These are phyloP conservation scores for Mormyrus hasselquistii DNA, from an alignment of 2,797 vertebrate species.

Conservation along the genomic window DNA sequence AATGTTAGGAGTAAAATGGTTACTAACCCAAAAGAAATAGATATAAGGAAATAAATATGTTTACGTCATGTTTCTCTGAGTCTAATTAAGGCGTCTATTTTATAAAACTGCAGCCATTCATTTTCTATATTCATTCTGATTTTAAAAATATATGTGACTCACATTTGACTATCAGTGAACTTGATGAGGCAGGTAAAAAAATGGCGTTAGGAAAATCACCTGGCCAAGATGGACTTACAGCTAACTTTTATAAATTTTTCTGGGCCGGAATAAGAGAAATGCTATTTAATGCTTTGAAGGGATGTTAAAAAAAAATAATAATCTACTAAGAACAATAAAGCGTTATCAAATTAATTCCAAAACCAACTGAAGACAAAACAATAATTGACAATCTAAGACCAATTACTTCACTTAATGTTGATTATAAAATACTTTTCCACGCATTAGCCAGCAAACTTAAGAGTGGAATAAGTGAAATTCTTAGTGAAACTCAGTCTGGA, in stretches of 20 bases:
- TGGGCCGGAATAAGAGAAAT: background rate
- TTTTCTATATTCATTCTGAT: background rate
- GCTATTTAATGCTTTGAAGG: background rate
- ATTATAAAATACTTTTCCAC: too few species aligned
- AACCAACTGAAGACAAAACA: background rate
- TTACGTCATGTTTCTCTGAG: background rate
- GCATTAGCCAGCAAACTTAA: too few species aligned
- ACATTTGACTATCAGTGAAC: background rate
- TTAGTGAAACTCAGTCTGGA: too few species aligned
- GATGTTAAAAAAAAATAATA: background rate
- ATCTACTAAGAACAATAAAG: background rate
- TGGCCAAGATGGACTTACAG: background rate
- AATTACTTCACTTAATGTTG: too few species aligned
- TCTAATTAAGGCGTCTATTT: background rate
- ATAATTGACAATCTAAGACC: too few species aligned
- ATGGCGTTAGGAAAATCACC: background rate
- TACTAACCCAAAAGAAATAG: background rate
- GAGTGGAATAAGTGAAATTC: too few species aligned
- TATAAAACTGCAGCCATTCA: background rate
- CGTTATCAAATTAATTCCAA: conserved; percentile 11
- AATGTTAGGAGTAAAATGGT: background rate
- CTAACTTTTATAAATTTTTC: background rate
- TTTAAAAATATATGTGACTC: background rate
- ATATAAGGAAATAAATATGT: too few species aligned
- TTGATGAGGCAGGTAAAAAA: background rate